phyloP scores from a whole-genome alignment of 2,888 invertebrate genomes.

The Apamea sordens region DNA sequence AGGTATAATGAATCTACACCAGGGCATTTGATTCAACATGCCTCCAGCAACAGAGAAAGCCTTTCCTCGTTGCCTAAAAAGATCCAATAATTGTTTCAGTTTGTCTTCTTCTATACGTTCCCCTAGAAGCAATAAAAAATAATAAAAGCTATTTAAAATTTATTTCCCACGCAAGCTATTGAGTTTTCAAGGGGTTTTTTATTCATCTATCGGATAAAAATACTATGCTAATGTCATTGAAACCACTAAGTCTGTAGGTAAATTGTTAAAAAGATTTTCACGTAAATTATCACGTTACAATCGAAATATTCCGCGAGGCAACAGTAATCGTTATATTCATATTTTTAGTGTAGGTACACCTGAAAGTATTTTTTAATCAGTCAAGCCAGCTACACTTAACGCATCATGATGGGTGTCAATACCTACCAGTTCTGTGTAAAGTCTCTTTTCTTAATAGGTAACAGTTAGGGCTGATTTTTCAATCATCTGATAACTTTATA shows the following conservation, averaged over 20 bases:
- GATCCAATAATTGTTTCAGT: slow-evolving; percentile 77
- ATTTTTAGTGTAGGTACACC: not conserved
- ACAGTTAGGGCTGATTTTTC: too few relatives aligned
- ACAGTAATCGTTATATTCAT: not conserved
- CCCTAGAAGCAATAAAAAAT: slow-evolving; percentile 75
- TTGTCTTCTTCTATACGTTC: slow-evolving; percentile 90
- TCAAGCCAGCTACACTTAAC: not conserved
- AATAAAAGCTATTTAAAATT: not conserved
- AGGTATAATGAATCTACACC: slow-evolving; percentile 92
- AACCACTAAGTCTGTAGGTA: not conserved
- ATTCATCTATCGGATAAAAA: not conserved
- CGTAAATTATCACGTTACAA: not conserved
- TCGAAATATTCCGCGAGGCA: not conserved
- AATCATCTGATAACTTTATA: too few relatives aligned
- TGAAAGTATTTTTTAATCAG: slow-evolving; percentile 3
- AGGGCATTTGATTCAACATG: slow-evolving; percentile 92
- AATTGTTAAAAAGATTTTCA: not conserved
- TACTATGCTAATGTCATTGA: not conserved
- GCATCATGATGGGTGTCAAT: not conserved
- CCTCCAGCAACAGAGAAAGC: slow-evolving; percentile 92
- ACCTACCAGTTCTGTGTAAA: not conserved
- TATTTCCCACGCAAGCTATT: not conserved
- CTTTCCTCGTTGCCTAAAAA: slow-evolving; percentile 80
- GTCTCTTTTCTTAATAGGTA: not conserved
- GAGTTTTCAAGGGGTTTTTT: not conserved